These are phyloP conservation scores for Eremophila alpestris DNA, from an alignment of 2,797 vertebrate genomes.

Conservation along the genomic window DNA sequence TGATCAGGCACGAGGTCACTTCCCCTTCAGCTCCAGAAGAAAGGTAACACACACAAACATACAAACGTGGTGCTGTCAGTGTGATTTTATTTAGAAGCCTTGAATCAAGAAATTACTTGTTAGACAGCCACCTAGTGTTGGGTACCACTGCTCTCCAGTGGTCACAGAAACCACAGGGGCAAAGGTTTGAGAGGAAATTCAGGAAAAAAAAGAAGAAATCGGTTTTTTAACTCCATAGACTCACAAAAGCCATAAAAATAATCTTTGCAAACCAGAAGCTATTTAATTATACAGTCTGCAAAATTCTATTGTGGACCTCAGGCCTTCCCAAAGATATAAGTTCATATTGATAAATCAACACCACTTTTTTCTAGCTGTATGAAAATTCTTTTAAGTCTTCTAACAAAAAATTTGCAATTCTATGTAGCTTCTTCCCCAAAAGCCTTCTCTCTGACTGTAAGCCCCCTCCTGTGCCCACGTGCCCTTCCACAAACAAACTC, in stretches of 20 bases:
- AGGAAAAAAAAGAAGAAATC: neutral
- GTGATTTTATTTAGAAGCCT: neutral
- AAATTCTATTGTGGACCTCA: neutral
- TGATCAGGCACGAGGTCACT: neutral
- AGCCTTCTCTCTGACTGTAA: neutral
- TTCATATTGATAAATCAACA: neutral
- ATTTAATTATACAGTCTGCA: neutral
- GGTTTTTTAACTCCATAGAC: neutral
- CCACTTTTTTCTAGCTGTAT: neutral
- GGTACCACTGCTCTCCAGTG: neutral
- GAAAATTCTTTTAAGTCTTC: neutral
- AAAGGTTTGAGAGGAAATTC: neutral
- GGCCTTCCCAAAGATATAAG: neutral
- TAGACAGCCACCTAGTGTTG: slow-evolving; percentile 57
- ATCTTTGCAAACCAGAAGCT: neutral
- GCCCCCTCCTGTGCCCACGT: neutral
- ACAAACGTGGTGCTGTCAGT: neutral
- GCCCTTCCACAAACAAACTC: neutral
- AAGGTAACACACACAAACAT: neutral
- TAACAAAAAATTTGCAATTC: neutral
- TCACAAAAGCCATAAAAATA: neutral
- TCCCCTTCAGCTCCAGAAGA: neutral
- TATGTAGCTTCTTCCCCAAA: neutral
- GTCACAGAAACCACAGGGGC: neutral
- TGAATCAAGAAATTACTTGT: neutral